Conservation (phyloP, 2,797 vertebrate genomes). For the Tenualosa ilisha region DNA sequence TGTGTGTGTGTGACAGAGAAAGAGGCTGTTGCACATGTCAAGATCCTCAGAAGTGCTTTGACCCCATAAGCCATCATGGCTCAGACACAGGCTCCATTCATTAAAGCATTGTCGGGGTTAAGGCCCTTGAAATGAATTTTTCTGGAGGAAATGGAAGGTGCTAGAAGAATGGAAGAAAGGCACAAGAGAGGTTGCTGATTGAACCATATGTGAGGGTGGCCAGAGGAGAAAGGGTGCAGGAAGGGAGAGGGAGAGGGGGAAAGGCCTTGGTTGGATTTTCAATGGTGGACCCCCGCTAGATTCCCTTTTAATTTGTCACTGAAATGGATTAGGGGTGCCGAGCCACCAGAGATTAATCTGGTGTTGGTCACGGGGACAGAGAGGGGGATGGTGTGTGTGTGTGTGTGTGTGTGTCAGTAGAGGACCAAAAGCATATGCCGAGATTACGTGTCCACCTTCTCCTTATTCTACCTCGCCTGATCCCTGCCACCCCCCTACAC, state of each 20-base stretch:
- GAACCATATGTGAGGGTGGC: constrained; percentile 28
- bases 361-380: constrained; percentile 20
- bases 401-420: constrained; percentile 6
- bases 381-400: constrained; percentile 21
- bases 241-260: background rate
- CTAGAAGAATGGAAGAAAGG: constrained; percentile 22
- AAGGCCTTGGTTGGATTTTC: constrained; percentile 30
- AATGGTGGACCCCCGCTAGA: background rate
- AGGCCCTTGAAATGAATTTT: constrained; percentile 55
- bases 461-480: background rate
- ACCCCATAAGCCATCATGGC: constrained; percentile 41
- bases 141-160: constrained; percentile 42
- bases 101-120: constrained; percentile 54
- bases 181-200: constrained; percentile 38
- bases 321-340: constrained; percentile 42
- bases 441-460: background rate
- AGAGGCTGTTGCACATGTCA: constrained; percentile 28
- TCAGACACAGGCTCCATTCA: constrained; percentile 48
- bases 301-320: constrained; percentile 45
- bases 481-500: background rate
- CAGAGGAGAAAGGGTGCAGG: constrained; percentile 26
- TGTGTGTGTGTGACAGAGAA: background rate
- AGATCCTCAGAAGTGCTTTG: constrained; percentile 30
- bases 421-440: too few species aligned
- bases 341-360: constrained; percentile 24